Base-by-base conservation (phyloP, 2,888 invertebrate genomes). In the Lithosia quadra region DNA sequence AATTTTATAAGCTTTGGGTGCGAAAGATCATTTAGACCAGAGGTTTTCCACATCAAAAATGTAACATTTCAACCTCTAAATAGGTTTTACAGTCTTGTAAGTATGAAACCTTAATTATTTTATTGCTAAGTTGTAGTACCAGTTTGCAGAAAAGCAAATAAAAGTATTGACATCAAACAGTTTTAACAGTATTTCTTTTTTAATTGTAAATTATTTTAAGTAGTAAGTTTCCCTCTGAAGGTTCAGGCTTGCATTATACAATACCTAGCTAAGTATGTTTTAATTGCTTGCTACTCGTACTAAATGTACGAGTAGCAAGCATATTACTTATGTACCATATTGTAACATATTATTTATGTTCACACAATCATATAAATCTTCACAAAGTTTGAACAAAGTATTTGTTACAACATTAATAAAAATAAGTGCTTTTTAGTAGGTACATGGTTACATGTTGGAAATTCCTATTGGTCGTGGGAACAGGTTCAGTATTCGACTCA, bases 21-120 rank as follows among this genome's bases (percentile, higher is more conserved):
- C 33, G 36, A 71, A 39, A 74, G 68, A 63, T 62, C 65, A 72
- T 68, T 61, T 73, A 62, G 49, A 55, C 1, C 59, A 36, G 15
- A 18, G 55, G 56, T 62, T 13, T 43, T 65, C 63, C 21, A 36
- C 62, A 68, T 74, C 75, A 73, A 78, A 67, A 74, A 18, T 68
- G 59, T 39, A 68, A 71, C 71, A 72, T 76, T 75, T 34, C 64
- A 60, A 65, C 65, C 67, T 24, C 39, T 69, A 58, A 69, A 61
- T 67, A 36, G 43, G 36, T 28, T 49, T 22, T 33, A 22, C 28
- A 63, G 18, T n/a, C 53, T 39, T 56, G 36, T 53, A 64, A 34
- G 67, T 71, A 71, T 34, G 22, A 63, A 69, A 69, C 34, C n/a
- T 34, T 62, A 70, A 67, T 36, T 67, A n/a, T n/a, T n/a, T n/a